Evolutionary conservation across 2,113 vertebrate species (phyloP), one percentile per base, ranked within the genome.

Genomic region (Grammomys surdaster): DNA sequence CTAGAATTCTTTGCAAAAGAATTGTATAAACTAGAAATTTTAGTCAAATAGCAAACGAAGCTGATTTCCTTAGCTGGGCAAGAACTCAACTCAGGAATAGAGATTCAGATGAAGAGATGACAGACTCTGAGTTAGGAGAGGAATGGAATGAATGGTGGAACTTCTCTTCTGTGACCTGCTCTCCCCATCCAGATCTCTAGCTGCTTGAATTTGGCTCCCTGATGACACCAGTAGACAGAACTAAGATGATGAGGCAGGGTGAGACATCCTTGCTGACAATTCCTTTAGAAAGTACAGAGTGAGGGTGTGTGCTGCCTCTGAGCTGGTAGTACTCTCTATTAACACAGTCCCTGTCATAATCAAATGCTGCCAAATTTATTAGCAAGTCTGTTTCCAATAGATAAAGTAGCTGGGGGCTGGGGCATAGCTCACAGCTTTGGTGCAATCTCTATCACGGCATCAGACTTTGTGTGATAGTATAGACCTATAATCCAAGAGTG

Each of bases 1-100:
- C 67, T 89, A 56, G n/a, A 40, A 90, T 63, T 93, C 73, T 94
- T 80, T 95, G 80, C 17, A 7, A 17, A 75, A 96, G 54, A 20
- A 76, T 43, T 24, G 70, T 40, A 16, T 63, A 94, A 76, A 91
- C 7, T 33, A 95, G 46, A 95, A 93, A 93, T n/a, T 11, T 92
- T 6, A 67, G 73, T 58, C 63, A 89, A 87, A 94, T 2, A 76
- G 84, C 43, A 94, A 69, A 85, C n/a, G 80, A 81, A 97, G 13
- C 63, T 65, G 69, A 89, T 87, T 89, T 70, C 60, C 91, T 84
- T 90, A 80, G 54, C 20, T 19, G 26, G 51, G 46, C 54, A 91
- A 84, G 40, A 51, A 84, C 19, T 19, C 7, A 17, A 16, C 80
- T 90, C 12, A 13, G 67, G 28, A 89, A 69, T 11, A 77, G 40